A percentile compares a stretch with the other conserved stretches of the same genome.
Conservation (phyloP, 2,113 vertebrate genomes). For the Perca flavescens region DNA sequence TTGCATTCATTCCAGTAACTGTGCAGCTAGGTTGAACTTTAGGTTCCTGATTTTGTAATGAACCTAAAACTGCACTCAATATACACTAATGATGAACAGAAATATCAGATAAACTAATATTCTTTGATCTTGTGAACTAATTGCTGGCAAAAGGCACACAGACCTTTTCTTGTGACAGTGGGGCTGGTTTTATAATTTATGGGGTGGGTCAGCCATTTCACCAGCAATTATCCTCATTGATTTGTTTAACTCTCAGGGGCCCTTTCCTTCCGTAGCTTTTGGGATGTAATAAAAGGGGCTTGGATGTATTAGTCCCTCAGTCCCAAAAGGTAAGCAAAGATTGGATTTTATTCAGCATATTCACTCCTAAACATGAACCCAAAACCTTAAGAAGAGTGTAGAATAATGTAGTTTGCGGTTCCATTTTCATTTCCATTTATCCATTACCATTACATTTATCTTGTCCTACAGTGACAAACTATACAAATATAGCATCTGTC, state of each 20-base stretch:
- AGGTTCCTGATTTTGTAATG: neutral
- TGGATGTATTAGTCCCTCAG: conserved; percentile 2
- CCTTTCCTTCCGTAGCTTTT: conserved; percentile 18
- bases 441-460: neutral
- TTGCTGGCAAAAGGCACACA: conserved; percentile 5
- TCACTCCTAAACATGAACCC: neutral
- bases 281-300: conserved; percentile 38
- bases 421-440: neutral
- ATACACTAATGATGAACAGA: neutral
- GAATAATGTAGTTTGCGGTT: neutral
- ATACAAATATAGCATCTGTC: neutral
- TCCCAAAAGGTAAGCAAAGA: conserved; percentile 25
- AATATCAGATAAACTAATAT: neutral
- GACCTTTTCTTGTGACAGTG: neutral
- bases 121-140: neutral
- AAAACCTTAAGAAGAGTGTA: neutral
- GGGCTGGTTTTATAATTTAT: conserved; percentile 44
- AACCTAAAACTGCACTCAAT: neutral
- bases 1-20: neutral
- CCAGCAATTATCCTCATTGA: conserved; percentile 60
- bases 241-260: conserved; percentile 51
- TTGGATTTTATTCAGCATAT: conserved; percentile 3
- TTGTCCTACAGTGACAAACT: neutral
- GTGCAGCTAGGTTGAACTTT: neutral
- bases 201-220: conserved; percentile 40